Evolutionary conservation across 2,888 invertebrate species (phyloP).

Genomic region (Epinotia demarniana): DNA sequence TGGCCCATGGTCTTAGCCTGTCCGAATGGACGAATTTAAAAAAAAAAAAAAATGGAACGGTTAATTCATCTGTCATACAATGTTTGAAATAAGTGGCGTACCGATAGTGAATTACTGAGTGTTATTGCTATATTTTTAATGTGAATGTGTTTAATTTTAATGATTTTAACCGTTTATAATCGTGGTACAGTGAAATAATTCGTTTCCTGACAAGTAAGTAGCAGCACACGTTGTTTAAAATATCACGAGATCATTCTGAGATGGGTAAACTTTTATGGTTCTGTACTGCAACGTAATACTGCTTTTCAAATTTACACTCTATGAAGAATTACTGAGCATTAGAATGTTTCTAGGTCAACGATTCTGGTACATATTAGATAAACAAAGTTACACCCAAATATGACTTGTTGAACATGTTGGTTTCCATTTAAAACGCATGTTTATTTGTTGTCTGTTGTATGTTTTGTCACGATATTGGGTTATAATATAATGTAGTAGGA

Average conservation of each 20-base stretch:
- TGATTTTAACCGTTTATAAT: background rate
- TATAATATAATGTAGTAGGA: no score
- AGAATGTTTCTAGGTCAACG: no score
- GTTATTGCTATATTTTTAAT: background rate
- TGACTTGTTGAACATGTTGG: background rate
- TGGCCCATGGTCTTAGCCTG: no score
- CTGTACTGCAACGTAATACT: background rate
- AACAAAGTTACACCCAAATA: background rate
- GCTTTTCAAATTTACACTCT: background rate
- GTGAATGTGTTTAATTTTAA: background rate
- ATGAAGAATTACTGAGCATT: background rate
- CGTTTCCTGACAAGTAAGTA: constrained; percentile 1
- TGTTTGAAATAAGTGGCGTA: constrained; percentile 32
- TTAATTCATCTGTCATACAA: constrained; percentile 18
- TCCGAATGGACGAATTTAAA: no score
- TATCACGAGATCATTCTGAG: background rate
- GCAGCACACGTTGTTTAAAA: background rate
- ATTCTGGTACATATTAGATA: background rate
- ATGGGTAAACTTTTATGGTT: background rate
- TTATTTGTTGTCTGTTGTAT: no score
- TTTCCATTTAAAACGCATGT: background rate
- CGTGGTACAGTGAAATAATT: constrained; percentile 6
- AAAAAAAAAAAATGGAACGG: background rate
- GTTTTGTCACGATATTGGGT: no score
- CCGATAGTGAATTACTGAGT: no score